These are phyloP conservation scores for Melanotaenia maccullochi DNA, from an alignment of 2,797 vertebrate species.

Conservation along the genomic window DNA sequence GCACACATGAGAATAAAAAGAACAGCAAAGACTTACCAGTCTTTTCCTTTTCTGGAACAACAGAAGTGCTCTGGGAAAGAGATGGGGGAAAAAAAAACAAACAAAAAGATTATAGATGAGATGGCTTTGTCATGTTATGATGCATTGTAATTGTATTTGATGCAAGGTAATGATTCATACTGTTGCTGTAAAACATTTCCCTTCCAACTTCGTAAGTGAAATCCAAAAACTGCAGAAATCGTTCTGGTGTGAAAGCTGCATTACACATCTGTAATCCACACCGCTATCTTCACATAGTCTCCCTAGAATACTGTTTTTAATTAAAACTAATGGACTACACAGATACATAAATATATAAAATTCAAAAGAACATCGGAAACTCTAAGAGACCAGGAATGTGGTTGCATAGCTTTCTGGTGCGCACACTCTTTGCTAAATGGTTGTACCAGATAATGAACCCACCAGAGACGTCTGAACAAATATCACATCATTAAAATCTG, in stretches of 20 bases:
- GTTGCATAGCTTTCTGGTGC: constrained; percentile 48
- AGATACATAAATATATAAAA: background rate
- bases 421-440: constrained; percentile 23
- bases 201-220: background rate
- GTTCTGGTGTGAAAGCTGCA: background rate
- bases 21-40: constrained; percentile 71
- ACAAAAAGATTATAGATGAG: background rate
- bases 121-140: background rate
- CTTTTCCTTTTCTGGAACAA: constrained; percentile 69
- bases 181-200: background rate
- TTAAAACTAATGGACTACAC: background rate
- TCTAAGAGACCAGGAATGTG: background rate
- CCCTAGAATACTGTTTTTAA: background rate
- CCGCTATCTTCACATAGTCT: background rate
- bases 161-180: constrained; percentile 5
- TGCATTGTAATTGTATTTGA: background rate
- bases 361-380: background rate
- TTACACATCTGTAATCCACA: background rate
- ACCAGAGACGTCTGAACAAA: constrained; percentile 45
- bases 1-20: background rate
- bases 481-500: constrained; percentile 40
- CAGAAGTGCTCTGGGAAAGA: constrained; percentile 65
- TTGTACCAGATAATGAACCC: constrained; percentile 43
- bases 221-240: background rate
- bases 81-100: constrained; percentile 1